A percentile compares a stretch with the other conserved stretches of the same genome.
Evolutionary conservation across 2,888 invertebrate genomes (phyloP).

Genomic region (Gastracanthus pulcherrimus): DNA sequence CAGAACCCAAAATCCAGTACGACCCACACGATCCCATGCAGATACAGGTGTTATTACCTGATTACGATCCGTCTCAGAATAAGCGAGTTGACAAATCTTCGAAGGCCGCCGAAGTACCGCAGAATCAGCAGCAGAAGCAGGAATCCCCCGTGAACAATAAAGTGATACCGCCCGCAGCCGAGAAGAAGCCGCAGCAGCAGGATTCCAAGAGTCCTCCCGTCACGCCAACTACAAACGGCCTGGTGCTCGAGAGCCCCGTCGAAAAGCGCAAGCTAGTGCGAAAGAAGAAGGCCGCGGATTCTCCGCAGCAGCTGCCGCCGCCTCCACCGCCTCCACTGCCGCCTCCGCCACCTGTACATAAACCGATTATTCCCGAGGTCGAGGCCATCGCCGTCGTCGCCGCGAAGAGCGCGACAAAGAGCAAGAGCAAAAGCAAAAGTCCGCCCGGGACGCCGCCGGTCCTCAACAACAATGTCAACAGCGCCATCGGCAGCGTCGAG

Average conservation of each 20-base stretch:
- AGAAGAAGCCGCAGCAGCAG: slow-evolving; percentile 34
- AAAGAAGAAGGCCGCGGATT: slow-evolving; percentile 23
- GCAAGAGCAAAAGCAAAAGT: slow-evolving; percentile 39
- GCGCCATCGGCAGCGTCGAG: background rate
- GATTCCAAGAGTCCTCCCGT: slow-evolving; percentile 2
- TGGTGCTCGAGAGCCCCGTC: background rate
- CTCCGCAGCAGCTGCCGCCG: too few relatives aligned
- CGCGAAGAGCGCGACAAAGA: too few relatives aligned
- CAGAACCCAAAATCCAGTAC: slow-evolving; percentile 71
- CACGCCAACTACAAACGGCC: slow-evolving; percentile 43
- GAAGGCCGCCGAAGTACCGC: background rate
- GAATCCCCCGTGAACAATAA: slow-evolving; percentile 36
- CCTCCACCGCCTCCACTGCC: too few relatives aligned
- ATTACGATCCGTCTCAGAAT: slow-evolving; percentile 68
- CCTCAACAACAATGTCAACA: background rate
- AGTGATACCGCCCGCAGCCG: slow-evolving; percentile 38
- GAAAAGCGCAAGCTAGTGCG: slow-evolving; percentile 47
- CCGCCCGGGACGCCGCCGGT: background rate
- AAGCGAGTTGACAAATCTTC: background rate
- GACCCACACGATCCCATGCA: slow-evolving; percentile 73
- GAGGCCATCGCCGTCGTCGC: background rate
- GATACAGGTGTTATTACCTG: slow-evolving; percentile 71
- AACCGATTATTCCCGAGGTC: background rate
- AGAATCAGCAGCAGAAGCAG: background rate
- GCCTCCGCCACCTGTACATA: slow-evolving; percentile 46